Percentiles rank a stretch among this genome's conserved stretches.
Evolutionary conservation across 1,140 invertebrate species (phyloP).

Genomic region (Atta cephalotes): DNA sequence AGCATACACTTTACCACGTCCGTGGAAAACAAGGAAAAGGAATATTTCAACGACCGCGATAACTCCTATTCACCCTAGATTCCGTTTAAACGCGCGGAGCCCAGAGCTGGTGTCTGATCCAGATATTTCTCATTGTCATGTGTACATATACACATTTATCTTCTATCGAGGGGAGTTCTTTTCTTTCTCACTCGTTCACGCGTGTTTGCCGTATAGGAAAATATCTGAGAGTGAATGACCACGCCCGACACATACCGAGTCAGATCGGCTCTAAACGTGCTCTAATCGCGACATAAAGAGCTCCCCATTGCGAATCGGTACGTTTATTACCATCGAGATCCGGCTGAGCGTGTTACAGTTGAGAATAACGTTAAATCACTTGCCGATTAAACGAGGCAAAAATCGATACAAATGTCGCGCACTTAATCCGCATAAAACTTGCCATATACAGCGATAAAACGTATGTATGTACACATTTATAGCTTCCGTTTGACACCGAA

Average conservation of each 20-base stretch:
- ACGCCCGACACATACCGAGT: constrained; percentile 81
- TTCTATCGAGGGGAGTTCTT: constrained; percentile 71
- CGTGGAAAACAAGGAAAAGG: background rate
- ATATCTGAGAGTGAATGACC: constrained; percentile 77
- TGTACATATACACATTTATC: constrained; percentile 73
- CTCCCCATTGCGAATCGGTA: constrained; percentile 68
- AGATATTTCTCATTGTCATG: constrained; percentile 74
- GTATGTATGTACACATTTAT: background rate
- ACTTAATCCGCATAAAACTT: constrained; percentile 7
- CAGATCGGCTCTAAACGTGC: constrained; percentile 54
- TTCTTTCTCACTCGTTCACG: constrained; percentile 55
- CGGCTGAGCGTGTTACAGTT: background rate
- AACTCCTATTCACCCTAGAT: constrained; percentile 35
- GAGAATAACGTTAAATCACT: background rate
- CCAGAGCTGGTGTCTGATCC: constrained; percentile 29
- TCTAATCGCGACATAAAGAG: constrained; percentile 54
- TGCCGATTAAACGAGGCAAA: background rate
- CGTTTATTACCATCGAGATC: constrained; percentile 56
- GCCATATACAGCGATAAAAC: background rate
- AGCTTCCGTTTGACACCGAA: background rate
- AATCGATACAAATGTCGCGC: background rate
- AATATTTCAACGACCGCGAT: background rate
- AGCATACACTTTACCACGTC: background rate
- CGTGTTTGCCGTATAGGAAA: constrained; percentile 43
- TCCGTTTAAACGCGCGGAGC: constrained; percentile 49